Conservation (phyloP, 2,797 vertebrate species). For the Myotis daubentonii region DNA sequence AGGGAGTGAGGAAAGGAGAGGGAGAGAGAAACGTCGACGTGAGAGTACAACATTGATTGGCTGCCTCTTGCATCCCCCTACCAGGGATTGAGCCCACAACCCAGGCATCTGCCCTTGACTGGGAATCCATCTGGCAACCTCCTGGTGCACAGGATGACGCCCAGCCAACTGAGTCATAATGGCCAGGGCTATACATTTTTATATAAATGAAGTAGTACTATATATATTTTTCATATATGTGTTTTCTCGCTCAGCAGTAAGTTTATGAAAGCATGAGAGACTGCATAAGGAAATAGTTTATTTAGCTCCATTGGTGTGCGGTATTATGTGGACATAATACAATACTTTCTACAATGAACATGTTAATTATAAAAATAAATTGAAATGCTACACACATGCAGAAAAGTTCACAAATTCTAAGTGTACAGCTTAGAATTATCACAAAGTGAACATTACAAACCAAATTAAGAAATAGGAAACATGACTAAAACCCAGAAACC, state of each 20-base stretch:
- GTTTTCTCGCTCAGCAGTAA: slow-evolving; percentile 4
- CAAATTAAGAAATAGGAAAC: not conserved
- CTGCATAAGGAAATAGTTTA: not conserved
- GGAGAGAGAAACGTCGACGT: not conserved
- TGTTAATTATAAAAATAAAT: not conserved
- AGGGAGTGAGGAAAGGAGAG: not conserved
- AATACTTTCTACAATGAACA: not conserved
- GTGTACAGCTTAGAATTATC: not conserved
- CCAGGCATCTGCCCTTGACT: not conserved
- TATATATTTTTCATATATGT: not conserved
- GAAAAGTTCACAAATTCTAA: not conserved
- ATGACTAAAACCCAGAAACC: not conserved
- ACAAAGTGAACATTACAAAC: not conserved
- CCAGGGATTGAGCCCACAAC: not conserved
- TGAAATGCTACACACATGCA: not conserved
- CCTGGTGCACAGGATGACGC: not conserved
- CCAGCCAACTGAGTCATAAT: not conserved
- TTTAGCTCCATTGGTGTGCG: not conserved
- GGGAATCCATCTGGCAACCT: not conserved
- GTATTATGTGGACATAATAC: not conserved
- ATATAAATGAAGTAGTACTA: not conserved
- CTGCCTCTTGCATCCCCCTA: not conserved
- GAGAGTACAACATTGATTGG: not conserved
- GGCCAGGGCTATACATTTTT: not conserved
- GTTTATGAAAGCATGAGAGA: slow-evolving; percentile 40